These are phyloP conservation scores for Microtus pennsylvanicus DNA, from an alignment of 2,113 vertebrate genomes.

Conservation along the genomic window DNA sequence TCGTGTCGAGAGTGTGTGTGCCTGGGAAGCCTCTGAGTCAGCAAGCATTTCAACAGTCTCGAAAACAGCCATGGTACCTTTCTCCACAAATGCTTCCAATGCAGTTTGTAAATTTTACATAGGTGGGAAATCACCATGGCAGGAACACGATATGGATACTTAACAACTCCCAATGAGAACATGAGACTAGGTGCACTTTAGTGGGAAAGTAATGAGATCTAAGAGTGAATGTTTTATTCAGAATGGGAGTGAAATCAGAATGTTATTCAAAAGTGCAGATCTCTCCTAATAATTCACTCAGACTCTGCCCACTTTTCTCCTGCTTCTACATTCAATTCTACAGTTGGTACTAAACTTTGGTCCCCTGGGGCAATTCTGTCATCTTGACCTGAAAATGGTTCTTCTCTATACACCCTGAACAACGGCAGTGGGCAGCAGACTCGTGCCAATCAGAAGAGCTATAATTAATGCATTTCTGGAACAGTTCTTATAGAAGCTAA, in stretches of 20 bases:
- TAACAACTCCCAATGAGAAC: slow-evolving; percentile 53
- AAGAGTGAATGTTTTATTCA: slow-evolving; percentile 25
- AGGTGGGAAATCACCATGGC: slow-evolving; percentile 5
- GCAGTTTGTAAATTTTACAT: slow-evolving; percentile 53
- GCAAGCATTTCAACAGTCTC: slow-evolving; percentile 64
- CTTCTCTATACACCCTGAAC: neutral
- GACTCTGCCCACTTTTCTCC: slow-evolving; percentile 11
- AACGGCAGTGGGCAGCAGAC: neutral
- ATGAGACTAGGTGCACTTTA: neutral
- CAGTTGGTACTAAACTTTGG: slow-evolving; percentile 4
- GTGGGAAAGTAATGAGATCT: slow-evolving; percentile 16
- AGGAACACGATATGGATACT: slow-evolving; percentile 27
- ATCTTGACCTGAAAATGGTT: neutral
- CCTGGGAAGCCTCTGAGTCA: slow-evolving; percentile 65
- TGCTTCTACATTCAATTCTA: slow-evolving; percentile 31
- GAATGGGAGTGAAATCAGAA: slow-evolving; percentile 22
- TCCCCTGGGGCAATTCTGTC: slow-evolving; percentile 50
- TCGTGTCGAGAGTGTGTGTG: neutral
- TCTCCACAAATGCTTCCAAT: slow-evolving; percentile 57
- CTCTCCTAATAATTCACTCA: slow-evolving; percentile 27
- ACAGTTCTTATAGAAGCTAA: neutral
- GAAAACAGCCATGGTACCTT: slow-evolving; percentile 40
- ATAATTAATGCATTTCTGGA: neutral
- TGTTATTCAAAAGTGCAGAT: slow-evolving; percentile 35
- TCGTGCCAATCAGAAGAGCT: neutral